Evolutionary conservation across 2,888 invertebrate species (phyloP).

Genomic region (Hybos culiciformis): DNA sequence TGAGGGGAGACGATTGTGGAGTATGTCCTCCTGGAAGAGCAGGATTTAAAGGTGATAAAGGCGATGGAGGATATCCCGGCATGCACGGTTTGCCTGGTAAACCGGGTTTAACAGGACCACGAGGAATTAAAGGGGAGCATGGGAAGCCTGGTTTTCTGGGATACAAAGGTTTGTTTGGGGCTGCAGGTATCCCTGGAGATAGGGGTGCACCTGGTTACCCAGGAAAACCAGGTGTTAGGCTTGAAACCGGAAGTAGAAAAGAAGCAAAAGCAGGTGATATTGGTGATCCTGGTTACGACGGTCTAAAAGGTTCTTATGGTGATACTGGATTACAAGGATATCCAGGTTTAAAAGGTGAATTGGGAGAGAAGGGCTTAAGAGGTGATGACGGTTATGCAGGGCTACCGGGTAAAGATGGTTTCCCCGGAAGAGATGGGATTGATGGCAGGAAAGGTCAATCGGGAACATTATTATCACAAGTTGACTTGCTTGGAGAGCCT

Average conservation of each 20-base stretch:
- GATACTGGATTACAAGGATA: constrained; percentile 25
- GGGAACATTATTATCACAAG: too few species aligned
- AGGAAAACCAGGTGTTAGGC: constrained; percentile 32
- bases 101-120: constrained; percentile 29
- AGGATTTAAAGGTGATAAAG: constrained; percentile 27
- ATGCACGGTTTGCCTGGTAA: constrained; percentile 24
- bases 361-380: constrained; percentile 25
- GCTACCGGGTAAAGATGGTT: constrained; percentile 27
- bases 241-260: constrained; percentile 18
- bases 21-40: constrained; percentile 42
- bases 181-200: constrained; percentile 38
- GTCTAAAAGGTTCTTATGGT: constrained; percentile 24
- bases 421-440: constrained; percentile 34
- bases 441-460: constrained; percentile 41
- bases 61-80: constrained; percentile 30
- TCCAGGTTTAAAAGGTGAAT: constrained; percentile 21
- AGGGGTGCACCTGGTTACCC: constrained; percentile 25
- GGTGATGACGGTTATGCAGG: constrained; percentile 32
- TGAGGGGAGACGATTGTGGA: constrained; percentile 48
- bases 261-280: constrained; percentile 25
- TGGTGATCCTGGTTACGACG: constrained; percentile 32
- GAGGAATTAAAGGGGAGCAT: constrained; percentile 33
- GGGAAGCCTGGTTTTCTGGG: constrained; percentile 38
- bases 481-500: constrained; percentile 27
- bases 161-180: constrained; percentile 42